phyloP scores from a whole-genome alignment of 1,140 invertebrate species.

The Pararge aegeria region DNA sequence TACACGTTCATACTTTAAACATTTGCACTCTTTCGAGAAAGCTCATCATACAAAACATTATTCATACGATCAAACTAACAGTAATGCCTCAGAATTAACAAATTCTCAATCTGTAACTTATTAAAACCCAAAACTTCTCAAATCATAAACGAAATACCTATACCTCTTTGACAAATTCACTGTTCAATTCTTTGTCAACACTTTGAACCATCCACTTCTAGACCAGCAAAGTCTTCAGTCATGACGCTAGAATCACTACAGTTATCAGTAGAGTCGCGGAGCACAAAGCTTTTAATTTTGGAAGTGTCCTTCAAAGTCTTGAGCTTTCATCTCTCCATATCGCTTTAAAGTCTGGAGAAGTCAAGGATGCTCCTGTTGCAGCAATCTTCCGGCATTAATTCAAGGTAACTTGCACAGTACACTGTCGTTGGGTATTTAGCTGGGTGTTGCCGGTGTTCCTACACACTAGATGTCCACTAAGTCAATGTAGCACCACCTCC shows the following conservation, averaged over 20 bases:
- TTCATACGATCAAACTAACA: not conserved
- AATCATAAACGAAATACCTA: not conserved
- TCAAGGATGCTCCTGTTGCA: constrained; percentile 61
- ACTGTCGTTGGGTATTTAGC: constrained; percentile 17
- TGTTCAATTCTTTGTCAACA: not conserved
- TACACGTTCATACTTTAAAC: constrained; percentile 1
- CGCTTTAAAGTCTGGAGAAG: constrained; percentile 18
- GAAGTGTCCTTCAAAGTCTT: constrained; percentile 19
- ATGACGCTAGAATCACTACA: not conserved
- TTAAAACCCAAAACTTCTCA: not conserved
- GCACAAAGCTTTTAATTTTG: constrained; percentile 23
- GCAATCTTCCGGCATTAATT: constrained; percentile 53
- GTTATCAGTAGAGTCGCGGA: not conserved
- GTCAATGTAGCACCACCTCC: not conserved
- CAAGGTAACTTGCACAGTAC: constrained; percentile 49
- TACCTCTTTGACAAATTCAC: not conserved
- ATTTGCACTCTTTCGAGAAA: not conserved
- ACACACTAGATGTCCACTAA: constrained; percentile 1
- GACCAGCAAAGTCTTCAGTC: constrained; percentile 1
- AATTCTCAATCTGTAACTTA: not conserved
- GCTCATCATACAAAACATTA: not conserved
- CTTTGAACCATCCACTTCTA: not conserved
- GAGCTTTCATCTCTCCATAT: constrained; percentile 17
- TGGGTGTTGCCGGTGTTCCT: constrained; percentile 6
- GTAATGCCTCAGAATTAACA: not conserved